Base-by-base conservation (phyloP, 2,888 invertebrate species). In the Eupelmus urozonus region DNA sequence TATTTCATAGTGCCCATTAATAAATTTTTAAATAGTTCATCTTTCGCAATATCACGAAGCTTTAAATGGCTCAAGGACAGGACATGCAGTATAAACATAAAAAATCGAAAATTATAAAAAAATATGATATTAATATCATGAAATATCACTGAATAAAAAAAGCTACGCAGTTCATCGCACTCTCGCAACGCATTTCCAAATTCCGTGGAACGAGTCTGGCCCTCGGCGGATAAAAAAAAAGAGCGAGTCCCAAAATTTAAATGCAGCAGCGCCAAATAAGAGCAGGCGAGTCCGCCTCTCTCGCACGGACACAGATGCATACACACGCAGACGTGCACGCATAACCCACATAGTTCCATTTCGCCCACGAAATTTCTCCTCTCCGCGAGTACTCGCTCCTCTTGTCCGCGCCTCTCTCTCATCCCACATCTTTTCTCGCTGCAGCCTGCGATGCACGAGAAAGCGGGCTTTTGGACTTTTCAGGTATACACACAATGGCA, bases 181-280 rank as follows among this genome's bases (percentile, higher is more conserved):
- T n/a, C n/a, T n/a, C n/a, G n/a, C n/a, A n/a, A n/a, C n/a, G n/a
- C n/a, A n/a, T n/a, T n/a, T n/a, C n/a, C n/a, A n/a, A n/a, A n/a
- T n/a, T n/a, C n/a, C n/a, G n/a, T n/a, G n/a, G n/a, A n/a, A n/a
- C n/a, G n/a, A n/a, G n/a, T n/a, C n/a, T n/a, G n/a, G n/a, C n/a
- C n/a, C n/a, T n/a, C n/a, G n/a, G n/a, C n/a, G n/a, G n/a, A n/a
- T n/a, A n/a, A n/a, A n/a, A n/a, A n/a, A n/a, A 34, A 63, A 55
- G 42, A 42, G 53, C 53, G 27, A 49, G 59, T 16, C 13, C 65
- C 29, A 69, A 74, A 71, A 76, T 76, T 76, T 63, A 66, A 72
- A 77, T 66, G 59, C 72, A 62, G 18, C 53, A 74, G 57, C 57
- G 55, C 73, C 78, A 78, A 78, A 78, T 78, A 78, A 78, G 78